Percentiles rank a stretch among this genome's conserved stretches.
Conservation (phyloP, 2,797 vertebrate genomes). For the Acanthis flammea region DNA sequence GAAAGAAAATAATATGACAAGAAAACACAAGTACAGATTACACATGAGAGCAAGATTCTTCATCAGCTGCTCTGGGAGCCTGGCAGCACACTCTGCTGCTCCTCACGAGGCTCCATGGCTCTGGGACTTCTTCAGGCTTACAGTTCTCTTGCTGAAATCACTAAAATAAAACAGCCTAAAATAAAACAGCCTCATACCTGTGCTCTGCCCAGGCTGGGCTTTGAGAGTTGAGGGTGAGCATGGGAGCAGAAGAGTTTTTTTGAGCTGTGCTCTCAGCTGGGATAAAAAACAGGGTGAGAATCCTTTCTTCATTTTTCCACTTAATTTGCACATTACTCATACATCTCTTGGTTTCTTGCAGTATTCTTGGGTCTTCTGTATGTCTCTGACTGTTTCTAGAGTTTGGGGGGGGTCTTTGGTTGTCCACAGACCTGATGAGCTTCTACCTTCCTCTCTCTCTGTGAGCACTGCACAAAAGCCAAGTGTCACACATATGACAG, state of each 20-base stretch:
- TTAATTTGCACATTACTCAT: neutral
- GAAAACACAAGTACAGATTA: neutral
- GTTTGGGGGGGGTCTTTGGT: neutral
- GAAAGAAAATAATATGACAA: neutral
- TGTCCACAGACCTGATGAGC: neutral
- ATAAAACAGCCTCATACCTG: neutral
- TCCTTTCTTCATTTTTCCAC: neutral
- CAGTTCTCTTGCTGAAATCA: neutral
- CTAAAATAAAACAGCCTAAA: neutral
- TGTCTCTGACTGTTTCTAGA: neutral
- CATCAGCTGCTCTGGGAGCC: neutral
- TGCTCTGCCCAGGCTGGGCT: neutral
- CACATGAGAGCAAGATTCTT: neutral
- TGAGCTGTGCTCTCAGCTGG: neutral
- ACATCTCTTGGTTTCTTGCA: neutral
- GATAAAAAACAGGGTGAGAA: neutral
- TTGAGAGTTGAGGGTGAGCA: accelerated
- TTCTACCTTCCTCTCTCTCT: neutral
- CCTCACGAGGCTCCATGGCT: accelerated
- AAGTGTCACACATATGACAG: neutral
- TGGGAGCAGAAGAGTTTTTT: neutral
- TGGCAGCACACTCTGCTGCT: neutral
- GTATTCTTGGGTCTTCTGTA: neutral
- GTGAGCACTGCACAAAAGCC: accelerated
- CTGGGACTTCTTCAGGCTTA: neutral